Evolutionary conservation across 2,113 vertebrate species (phyloP), one percentile per base, ranked within the genome.

Genomic region (Mastomys coucha): DNA sequence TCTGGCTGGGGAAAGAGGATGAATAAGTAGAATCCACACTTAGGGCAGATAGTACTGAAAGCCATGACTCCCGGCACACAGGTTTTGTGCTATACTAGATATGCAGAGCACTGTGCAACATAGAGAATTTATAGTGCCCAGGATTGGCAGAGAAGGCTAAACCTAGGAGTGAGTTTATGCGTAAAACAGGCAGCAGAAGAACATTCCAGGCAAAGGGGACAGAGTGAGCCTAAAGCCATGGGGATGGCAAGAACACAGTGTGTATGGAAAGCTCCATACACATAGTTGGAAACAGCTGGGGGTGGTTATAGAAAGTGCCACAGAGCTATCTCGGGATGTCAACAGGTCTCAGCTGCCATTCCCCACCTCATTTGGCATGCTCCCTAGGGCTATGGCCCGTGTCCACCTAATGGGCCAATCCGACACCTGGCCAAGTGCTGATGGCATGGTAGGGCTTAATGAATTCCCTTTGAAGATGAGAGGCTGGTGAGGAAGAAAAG

Each of bases 401-500:
- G 90, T 95, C 91, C 88, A 94, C 86, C 92, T 95, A 89, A 97
- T 97, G 96, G 94, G 63, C 81, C 95, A 84, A 76, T 33, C 14
- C 7, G 39, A 95, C 95, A 96, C 96, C 96, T 97, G 96, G 91
- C 88, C 77, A 93, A 96, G 92, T 58, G 82, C 91, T 33, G 10
- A 75, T 56, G 87, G 76, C 91, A 39, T 88, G 89, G 76, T 63
- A 58, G 77, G 75, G 51, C 51, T 96, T 92, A 91, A 95, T 91
- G 94, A 96, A 92, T 97, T 97, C 95, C 87, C 96, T 98, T 98
- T 98, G 98, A 98, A 97, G 97, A 97, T 94, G 96, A 97, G 95
- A 96, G 69, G 73, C 89, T 33, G 95, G 92, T 82, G 94, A 84
- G 42, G 78, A 69, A 93, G 94, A 85, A 95, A 98, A 97, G 94